Percentiles rank a stretch among this genome's conserved stretches.
These are phyloP conservation scores for Champsocephalus esox DNA, from an alignment of 2,797 vertebrate genomes.

Conservation along the genomic window DNA sequence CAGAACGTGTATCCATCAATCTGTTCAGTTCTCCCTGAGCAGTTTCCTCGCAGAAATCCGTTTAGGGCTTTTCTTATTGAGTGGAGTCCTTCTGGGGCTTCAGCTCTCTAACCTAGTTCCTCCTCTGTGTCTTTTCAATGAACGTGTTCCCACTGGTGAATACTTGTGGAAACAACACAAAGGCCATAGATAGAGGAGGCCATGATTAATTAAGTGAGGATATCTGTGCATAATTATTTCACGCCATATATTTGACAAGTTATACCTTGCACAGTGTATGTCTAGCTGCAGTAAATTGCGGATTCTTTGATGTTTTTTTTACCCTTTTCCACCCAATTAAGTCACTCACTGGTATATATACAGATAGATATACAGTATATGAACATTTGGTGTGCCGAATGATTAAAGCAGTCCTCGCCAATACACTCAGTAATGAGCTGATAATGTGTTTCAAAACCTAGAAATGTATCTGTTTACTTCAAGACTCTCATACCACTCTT, in stretches of 20 bases:
- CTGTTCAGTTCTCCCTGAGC: constrained; percentile 87
- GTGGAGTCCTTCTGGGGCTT: constrained; percentile 86
- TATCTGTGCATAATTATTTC: constrained; percentile 36
- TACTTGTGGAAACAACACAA: constrained; percentile 50
- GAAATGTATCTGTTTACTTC: constrained; percentile 23
- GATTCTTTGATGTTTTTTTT: neutral
- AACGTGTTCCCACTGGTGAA: constrained; percentile 82
- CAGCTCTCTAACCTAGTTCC: constrained; percentile 87
- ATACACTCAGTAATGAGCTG: constrained; percentile 34
- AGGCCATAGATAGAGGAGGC: constrained; percentile 34
- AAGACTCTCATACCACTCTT: constrained; percentile 34
- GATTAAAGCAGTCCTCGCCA: constrained; percentile 13
- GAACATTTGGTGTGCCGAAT: constrained; percentile 33
- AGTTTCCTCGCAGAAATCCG: constrained; percentile 86
- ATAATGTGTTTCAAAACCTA: constrained; percentile 33
- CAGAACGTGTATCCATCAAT: constrained; percentile 88
- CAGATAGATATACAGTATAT: neutral
- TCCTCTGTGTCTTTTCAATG: constrained; percentile 85
- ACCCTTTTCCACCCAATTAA: constrained; percentile 6
- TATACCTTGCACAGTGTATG: neutral
- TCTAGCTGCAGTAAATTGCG: neutral
- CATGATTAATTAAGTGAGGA: constrained; percentile 60
- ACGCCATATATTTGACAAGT: constrained; percentile 1
- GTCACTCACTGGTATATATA: constrained; percentile 40
- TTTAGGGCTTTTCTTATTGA: constrained; percentile 87